phyloP scores from a whole-genome alignment of 30 jellyfish, hydroid and myxozoan genomes.

The Pseudorhiza aurosa region DNA sequence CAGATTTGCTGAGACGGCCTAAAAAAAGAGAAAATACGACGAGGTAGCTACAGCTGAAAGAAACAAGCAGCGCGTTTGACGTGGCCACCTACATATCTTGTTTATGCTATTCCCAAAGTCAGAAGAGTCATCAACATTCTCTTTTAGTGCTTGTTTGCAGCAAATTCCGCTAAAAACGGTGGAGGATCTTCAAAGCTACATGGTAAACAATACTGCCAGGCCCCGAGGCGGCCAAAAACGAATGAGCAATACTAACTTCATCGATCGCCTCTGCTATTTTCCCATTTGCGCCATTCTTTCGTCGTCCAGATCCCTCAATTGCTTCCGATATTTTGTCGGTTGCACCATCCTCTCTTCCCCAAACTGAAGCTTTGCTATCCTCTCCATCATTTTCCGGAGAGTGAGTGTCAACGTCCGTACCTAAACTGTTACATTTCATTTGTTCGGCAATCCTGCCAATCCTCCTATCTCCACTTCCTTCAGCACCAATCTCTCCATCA shows the following conservation, averaged over 20 bases:
- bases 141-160: too few species aligned
- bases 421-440: too few species aligned
- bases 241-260: background rate
- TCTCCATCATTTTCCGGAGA: background rate
- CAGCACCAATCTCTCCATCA: background rate
- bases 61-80: too few species aligned
- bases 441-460: background rate
- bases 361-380: background rate
- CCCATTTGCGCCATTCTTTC: background rate
- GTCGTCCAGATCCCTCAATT: background rate
- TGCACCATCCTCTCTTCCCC: background rate
- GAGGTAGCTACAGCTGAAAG: too few species aligned
- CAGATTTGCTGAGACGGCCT: conserved; percentile 26
- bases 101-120: too few species aligned
- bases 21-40: background rate
- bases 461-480: background rate
- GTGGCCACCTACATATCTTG: too few species aligned
- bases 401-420: background rate
- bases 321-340: too few species aligned
- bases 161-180: too few species aligned
- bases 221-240: background rate
- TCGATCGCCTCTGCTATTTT: background rate
- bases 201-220: too few species aligned
- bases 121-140: too few species aligned
- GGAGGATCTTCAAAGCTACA: too few species aligned